These are phyloP conservation scores for Galerucella nymphaeae DNA, from an alignment of 2,888 invertebrate genomes.

Conservation along the genomic window DNA sequence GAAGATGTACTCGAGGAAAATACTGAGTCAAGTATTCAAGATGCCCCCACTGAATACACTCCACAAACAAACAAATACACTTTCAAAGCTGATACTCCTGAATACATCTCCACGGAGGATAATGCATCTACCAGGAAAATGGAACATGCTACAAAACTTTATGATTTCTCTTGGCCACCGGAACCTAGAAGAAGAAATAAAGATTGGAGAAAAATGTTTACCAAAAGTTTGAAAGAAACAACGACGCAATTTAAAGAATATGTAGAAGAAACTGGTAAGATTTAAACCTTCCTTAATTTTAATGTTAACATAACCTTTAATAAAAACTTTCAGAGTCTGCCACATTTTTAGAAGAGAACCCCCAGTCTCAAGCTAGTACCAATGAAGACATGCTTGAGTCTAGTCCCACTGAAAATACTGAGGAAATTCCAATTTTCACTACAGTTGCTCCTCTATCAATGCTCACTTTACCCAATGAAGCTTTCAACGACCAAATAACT, in stretches of 20 bases:
- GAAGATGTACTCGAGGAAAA: not conserved
- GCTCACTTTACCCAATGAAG: too few relatives aligned
- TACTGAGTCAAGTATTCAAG: not conserved
- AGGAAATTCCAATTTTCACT: too few relatives aligned
- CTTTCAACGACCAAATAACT: not conserved
- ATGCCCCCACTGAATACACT: not conserved
- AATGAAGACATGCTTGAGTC: not conserved
- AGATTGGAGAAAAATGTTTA: not conserved
- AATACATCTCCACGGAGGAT: not conserved
- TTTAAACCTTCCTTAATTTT: not conserved
- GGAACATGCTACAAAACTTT: not conserved
- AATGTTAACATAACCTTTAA: too few relatives aligned
- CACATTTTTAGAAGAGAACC: not conserved
- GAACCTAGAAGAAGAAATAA: constrained; percentile 1
- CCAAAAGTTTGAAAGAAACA: not conserved
- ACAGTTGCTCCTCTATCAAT: not conserved
- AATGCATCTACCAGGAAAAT: not conserved
- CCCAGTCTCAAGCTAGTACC: not conserved
- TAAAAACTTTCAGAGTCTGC: not conserved
- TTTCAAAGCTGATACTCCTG: not conserved
- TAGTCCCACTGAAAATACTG: not conserved
- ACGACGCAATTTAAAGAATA: not conserved
- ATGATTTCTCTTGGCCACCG: constrained; percentile 13
- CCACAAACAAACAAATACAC: not conserved
- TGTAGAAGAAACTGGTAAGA: constrained; percentile 2